Percentiles rank a stretch among this genome's conserved stretches.
These are phyloP conservation scores for Eretmochelys imbricata DNA, from an alignment of 2,113 vertebrate species.

Conservation along the genomic window DNA sequence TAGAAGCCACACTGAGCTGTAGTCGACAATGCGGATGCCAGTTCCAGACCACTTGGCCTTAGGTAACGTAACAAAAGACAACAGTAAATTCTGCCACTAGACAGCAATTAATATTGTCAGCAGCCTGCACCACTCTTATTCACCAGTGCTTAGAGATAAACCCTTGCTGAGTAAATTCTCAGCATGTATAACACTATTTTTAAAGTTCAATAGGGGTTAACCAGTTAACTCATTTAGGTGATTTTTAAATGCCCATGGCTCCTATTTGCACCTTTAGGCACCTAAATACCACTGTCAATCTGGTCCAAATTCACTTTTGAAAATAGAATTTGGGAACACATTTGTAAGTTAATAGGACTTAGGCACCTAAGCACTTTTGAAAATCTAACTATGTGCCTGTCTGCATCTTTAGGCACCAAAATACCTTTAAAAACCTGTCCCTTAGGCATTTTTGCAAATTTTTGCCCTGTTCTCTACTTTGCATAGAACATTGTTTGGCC, in stretches of 20 bases:
- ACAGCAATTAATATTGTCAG: constrained; percentile 5
- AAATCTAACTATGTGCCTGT: not conserved
- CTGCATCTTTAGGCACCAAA: not conserved
- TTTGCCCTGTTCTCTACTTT: rapidly evolving
- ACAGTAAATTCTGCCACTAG: not conserved
- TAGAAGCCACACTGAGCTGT: not conserved
- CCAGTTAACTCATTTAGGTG: constrained; percentile 31
- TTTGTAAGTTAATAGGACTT: not conserved
- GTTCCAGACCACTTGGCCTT: not conserved
- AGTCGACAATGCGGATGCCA: not conserved
- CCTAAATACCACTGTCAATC: not conserved
- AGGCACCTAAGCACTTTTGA: not conserved
- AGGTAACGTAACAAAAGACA: constrained; percentile 2
- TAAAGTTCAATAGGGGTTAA: constrained; percentile 20
- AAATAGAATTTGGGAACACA: not conserved
- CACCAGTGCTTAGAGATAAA: constrained; percentile 1
- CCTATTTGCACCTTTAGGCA: not conserved
- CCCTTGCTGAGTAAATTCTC: constrained; percentile 14
- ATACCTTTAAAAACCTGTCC: not conserved
- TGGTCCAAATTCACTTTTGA: not conserved
- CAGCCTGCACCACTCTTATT: not conserved
- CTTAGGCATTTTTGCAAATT: not conserved
- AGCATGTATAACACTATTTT: constrained; percentile 21
- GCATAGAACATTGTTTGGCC: not conserved
- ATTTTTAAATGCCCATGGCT: constrained; percentile 14